Conservation (phyloP, 2,113 vertebrate genomes). For the Speoplatyrhinus poulsoni region DNA sequence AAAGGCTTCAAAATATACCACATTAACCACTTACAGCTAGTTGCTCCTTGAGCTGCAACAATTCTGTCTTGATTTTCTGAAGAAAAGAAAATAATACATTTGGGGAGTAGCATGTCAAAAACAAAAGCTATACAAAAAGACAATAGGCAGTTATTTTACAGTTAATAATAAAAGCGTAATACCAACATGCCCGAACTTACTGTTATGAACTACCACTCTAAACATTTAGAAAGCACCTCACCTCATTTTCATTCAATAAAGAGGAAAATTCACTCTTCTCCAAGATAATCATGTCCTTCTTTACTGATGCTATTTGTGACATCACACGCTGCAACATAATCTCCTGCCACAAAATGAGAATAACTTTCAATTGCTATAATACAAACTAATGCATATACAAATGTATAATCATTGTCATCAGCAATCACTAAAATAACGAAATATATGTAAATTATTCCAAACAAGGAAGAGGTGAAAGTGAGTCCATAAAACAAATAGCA, state of each 20-base stretch:
- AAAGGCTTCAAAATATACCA: not conserved
- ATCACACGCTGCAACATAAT: constrained; percentile 93
- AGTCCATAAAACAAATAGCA: not conserved
- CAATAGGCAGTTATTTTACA: too few relatives aligned
- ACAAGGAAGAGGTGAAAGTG: not conserved
- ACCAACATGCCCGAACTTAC: too few relatives aligned
- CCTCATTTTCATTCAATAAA: constrained; percentile 91
- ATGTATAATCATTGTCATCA: not conserved
- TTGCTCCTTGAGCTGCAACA: constrained; percentile 85
- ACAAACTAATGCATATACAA: not conserved
- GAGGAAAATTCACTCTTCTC: constrained; percentile 97
- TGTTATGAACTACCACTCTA: too few relatives aligned
- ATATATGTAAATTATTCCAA: not conserved
- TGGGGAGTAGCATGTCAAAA: not conserved
- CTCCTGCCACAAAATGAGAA: constrained; percentile 76
- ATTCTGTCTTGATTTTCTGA: constrained; percentile 92
- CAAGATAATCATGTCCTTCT: constrained; percentile 98
- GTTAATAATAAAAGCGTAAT: not conserved
- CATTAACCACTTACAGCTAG: constrained; percentile 80
- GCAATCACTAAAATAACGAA: not conserved
- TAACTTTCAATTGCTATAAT: not conserved
- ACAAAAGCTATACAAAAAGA: constrained; percentile 11
- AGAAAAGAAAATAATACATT: constrained; percentile 19
- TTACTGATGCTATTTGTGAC: constrained; percentile 89
- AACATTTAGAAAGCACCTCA: constrained; percentile 51